Conservation (phyloP, 2,888 invertebrate species). For the Aporophyla lueneburgensis region DNA sequence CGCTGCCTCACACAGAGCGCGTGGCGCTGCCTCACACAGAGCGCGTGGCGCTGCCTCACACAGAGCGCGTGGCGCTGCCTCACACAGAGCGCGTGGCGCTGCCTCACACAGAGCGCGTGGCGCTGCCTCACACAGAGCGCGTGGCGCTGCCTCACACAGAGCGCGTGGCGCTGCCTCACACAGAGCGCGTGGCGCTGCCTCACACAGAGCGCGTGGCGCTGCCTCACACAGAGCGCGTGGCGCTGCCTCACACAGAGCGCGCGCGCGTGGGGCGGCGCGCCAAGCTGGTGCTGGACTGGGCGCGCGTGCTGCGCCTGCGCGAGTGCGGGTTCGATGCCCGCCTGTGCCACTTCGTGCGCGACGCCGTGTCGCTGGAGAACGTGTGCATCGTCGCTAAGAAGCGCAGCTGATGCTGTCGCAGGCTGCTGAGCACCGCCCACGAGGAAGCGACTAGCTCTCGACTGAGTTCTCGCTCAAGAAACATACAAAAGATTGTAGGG, state of each 20-base stretch:
- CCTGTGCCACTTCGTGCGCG: conserved; percentile 92
- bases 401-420: conserved; percentile 15
- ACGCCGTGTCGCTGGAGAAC: conserved; percentile 94
- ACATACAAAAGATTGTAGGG: background rate
- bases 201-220: too few species aligned
- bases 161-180: too few species aligned
- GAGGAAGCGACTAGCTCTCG: background rate
- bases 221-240: conserved; percentile 59
- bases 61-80: too few species aligned
- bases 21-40: conserved; percentile 4
- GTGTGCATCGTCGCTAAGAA: conserved; percentile 93
- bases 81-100: conserved; percentile 92
- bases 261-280: conserved; percentile 92
- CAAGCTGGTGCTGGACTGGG: conserved; percentile 95
- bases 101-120: too few species aligned
- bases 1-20: too few species aligned
- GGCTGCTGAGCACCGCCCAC: background rate
- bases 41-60: conserved; percentile 59
- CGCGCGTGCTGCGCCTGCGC: conserved; percentile 92
- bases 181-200: conserved; percentile 92
- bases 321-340: conserved; percentile 91
- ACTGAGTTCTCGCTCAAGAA: background rate
- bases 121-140: conserved; percentile 50
- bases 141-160: conserved; percentile 34
- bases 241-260: conserved; percentile 50